Evolutionary conservation across 2,113 vertebrate species (phyloP), one percentile per base, ranked within the genome.

Genomic region (Myocastor coypus): DNA sequence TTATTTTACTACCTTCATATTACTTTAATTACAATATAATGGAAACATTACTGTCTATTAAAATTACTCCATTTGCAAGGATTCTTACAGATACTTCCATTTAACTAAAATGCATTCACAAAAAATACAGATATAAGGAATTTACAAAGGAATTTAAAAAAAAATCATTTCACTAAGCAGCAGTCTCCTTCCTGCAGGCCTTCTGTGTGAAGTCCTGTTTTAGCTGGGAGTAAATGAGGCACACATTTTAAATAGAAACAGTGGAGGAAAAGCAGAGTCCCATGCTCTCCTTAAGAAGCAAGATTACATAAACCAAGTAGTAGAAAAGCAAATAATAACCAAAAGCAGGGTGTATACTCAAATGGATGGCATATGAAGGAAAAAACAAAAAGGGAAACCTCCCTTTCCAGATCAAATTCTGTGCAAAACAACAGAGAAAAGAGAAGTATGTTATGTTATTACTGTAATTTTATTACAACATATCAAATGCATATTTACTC

Each of bases 41-140:
- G 6, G 81, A 87, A 71, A 57, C 46, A 78, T 96, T 93, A 83
- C 26, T 85, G 50, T 64, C 87, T 69, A 87, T 85, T 90, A 86
- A 91, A 96, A 78, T 32, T 50, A 78, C 7, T 32, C 28, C 42
- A 73, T 91, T n/a, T 85, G 46, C 2, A 84, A 92, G 87, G 75
- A 87, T 89, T 91, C 34, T 78, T 91, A 69, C 5, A 59, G 95
- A 7, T 16, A 75, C 63, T 63, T 85, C 73, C 83, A 2, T 83
- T 90, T 94, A 81, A 89, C 52, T 97, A 73, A 73, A 95, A 63
- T 69, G 19, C 7, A 40, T 87, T 91, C 96, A 81, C 73, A 37
- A 28, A 91, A 91, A 97, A 75, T 87, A 42, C 42, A 81, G 12
- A 61, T 68, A 55, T 83, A 63, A 85, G 37, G 57, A 94, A 91